phyloP scores from a whole-genome alignment of 2,797 vertebrate species.

The Cynopterus sphinx region DNA sequence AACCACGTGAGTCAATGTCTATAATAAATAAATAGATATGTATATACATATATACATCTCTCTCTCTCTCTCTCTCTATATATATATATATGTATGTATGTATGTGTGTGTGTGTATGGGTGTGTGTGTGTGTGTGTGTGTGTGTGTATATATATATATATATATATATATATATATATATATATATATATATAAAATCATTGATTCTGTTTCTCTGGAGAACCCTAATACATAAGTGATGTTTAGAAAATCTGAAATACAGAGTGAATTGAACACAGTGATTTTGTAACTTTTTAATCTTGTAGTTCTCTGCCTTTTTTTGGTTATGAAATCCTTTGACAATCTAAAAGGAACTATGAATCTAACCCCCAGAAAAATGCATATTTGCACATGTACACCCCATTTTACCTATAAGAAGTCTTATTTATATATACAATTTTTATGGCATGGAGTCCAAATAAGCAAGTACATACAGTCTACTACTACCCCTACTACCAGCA shows the following conservation, averaged over 20 bases:
- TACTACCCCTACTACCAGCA: neutral
- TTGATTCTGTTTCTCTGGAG: neutral
- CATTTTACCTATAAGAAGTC: neutral
- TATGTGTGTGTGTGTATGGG: too few relatives aligned
- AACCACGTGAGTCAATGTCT: neutral
- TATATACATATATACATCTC: too few relatives aligned
- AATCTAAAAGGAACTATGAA: neutral
- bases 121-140: too few relatives aligned
- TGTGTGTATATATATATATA: too few relatives aligned
- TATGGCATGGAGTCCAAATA: neutral
- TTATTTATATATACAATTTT: neutral
- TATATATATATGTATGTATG: too few relatives aligned
- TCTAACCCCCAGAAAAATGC: neutral
- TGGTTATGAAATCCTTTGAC: neutral
- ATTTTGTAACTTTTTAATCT: neutral
- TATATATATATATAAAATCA: neutral
- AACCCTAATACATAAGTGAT: neutral
- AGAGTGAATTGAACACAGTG: neutral
- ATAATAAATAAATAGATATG: neutral
- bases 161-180: too few relatives aligned
- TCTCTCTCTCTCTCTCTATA: too few relatives aligned
- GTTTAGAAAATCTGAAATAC: slow-evolving; percentile 43
- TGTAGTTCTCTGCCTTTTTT: neutral
- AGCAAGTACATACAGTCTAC: neutral
- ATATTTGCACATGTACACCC: neutral